Base-by-base conservation (phyloP, 2,888 invertebrate genomes). In the Ectemnius cavifrons region DNA sequence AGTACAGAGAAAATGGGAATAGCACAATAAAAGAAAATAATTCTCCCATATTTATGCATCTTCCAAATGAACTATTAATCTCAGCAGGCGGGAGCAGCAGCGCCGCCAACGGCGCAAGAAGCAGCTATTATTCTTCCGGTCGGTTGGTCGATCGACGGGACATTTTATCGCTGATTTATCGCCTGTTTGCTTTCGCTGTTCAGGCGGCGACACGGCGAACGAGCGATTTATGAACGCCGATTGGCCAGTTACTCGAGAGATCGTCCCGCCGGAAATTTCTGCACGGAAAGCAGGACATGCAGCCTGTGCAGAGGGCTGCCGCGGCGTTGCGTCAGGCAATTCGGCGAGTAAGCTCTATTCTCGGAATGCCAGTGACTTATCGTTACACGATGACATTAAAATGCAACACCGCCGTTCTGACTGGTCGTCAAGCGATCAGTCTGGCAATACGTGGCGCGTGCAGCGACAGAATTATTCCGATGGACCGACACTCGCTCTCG, bases 61-160 rank as follows among this genome's bases (percentile, higher is more conserved):
- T 56, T 70, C 20, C 57, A 58, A 65, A n/a, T 63, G 8, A 80
- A 75, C 83, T 75, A 81, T 81, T 83, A 78, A 70, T 79, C 81
- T 79, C 79, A 83, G 82, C 83, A 82, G 77, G 77, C 71, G 68
- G 65, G 63, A 46, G 65, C 63, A 61, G 65, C 65, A 46, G 65
- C 63, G 63, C 74, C 80, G 65, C 71, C 73, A 71, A 63, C 75
- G 68, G 27, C 59, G 59, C 52, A 57, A 67, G 67, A 59, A n/a
- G 27, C 77, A 70, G 71, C 74, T 83, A 82, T 83, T 83, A 84
- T 83, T 84, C 84, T 84, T 83, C 79, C 84, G 84, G 84, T 61
- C 70, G 75, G 75, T 77, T 73, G 73, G 71, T 76, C 79, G 77
- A 83, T 84, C 83, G 77, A 23, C 72, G 66, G 63, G 66, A 27